Evolutionary conservation across 2,113 vertebrate genomes (phyloP).

Genomic region (Macquaria ambigua): DNA sequence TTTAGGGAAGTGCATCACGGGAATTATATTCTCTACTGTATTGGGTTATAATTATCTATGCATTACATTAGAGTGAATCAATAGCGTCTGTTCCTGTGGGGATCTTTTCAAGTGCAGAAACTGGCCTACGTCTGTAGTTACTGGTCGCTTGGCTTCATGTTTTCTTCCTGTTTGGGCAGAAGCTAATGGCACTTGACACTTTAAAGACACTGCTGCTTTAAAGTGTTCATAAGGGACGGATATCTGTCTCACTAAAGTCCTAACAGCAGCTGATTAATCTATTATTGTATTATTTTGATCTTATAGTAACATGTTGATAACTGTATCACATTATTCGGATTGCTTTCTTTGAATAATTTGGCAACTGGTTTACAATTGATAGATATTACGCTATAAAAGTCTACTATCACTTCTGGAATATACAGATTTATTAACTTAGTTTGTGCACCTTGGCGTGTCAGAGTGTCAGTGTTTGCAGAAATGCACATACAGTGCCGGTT

Average conservation of each 20-base stretch:
- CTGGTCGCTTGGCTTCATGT: conserved; percentile 37
- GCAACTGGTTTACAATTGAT: conserved; percentile 52
- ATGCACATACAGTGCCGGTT: conserved; percentile 27
- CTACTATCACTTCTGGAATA: conserved; percentile 41
- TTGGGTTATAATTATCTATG: conserved; percentile 66
- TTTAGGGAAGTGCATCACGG: conserved; percentile 57
- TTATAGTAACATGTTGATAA: conserved; percentile 29
- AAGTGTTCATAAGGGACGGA: conserved; percentile 50
- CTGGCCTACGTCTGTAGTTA: conserved; percentile 37
- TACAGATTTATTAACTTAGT: conserved; percentile 30
- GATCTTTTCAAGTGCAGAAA: conserved; percentile 25
- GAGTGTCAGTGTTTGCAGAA: conserved; percentile 36
- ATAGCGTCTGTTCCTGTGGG: conserved; percentile 46
- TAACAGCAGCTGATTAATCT: conserved; percentile 53
- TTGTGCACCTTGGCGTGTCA: conserved; percentile 17
- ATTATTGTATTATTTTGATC: conserved; percentile 41
- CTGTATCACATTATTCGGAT: conserved; percentile 30
- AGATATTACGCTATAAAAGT: conserved; percentile 37
- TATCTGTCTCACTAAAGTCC: conserved; percentile 39
- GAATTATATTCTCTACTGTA: conserved; percentile 60
- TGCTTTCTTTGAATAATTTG: conserved; percentile 66
- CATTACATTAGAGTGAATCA: conserved; percentile 67
- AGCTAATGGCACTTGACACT: conserved; percentile 72
- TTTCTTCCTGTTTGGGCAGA: conserved; percentile 48
- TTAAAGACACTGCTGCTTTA: conserved; percentile 38